These are phyloP conservation scores for Brachyhypopomus occidentalis DNA, from an alignment of 2,113 vertebrate species.

Conservation along the genomic window DNA sequence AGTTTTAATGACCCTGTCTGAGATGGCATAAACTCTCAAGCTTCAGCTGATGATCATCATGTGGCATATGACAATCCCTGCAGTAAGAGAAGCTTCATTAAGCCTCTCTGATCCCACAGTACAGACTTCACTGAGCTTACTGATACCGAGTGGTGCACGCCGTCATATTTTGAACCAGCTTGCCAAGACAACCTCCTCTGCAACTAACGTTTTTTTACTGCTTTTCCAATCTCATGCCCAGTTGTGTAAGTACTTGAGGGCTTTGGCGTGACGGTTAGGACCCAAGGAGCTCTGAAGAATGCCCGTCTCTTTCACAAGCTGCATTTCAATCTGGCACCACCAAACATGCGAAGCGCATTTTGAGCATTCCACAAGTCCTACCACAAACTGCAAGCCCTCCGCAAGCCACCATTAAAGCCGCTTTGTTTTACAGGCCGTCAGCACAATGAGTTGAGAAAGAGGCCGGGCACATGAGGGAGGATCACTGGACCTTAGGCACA, in stretches of 20 bases:
- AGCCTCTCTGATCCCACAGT: conserved; percentile 27
- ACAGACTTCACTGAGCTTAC: neutral
- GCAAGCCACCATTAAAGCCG: neutral
- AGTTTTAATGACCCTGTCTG: conserved; percentile 47
- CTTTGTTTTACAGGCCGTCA: neutral
- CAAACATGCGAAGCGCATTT: conserved; percentile 2
- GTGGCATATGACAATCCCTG: conserved; percentile 25
- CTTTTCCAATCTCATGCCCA: conserved; percentile 3
- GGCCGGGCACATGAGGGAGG: neutral
- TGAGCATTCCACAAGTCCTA: neutral
- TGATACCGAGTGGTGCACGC: neutral
- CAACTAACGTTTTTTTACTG: neutral
- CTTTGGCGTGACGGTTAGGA: neutral
- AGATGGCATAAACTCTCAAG: conserved; percentile 38
- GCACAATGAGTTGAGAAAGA: neutral
- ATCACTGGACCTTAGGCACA: neutral
- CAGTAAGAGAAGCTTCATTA: conserved; percentile 39
- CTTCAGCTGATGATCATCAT: conserved; percentile 31
- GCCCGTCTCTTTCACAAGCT: neutral
- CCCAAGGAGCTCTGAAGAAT: conserved; percentile 7
- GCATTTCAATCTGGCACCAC: neutral
- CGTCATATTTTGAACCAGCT: neutral
- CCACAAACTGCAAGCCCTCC: neutral
- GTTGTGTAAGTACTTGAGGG: conserved; percentile 2
- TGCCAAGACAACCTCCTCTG: neutral